Evolutionary conservation across 2,113 vertebrate species (phyloP).

Genomic region (Eolophus roseicapilla): DNA sequence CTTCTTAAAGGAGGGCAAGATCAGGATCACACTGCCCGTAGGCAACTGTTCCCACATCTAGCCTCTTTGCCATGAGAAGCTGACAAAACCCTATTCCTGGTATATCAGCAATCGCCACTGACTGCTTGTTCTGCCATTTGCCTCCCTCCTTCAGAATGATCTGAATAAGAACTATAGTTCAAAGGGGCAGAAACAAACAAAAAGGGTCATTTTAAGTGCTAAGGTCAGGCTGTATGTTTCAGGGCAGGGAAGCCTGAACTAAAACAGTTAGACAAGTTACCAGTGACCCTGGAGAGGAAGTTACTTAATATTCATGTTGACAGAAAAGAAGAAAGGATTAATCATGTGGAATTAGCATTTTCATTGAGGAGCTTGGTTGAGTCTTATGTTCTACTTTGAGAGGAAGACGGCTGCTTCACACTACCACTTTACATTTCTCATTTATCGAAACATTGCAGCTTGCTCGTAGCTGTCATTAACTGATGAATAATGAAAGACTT

Average conservation of each 20-base stretch:
- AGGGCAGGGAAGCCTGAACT: background rate
- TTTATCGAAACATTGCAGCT: slow-evolving; percentile 72
- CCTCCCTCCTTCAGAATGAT: background rate
- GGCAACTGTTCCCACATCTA: background rate
- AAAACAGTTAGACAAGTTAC: slow-evolving; percentile 66
- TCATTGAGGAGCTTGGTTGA: slow-evolving; percentile 73
- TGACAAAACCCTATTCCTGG: background rate
- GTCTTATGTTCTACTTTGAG: slow-evolving; percentile 59
- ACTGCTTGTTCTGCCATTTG: background rate
- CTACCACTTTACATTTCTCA: slow-evolving; percentile 41
- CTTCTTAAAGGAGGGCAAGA: background rate
- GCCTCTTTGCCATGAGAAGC: background rate
- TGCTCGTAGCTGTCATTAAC: slow-evolving; percentile 67
- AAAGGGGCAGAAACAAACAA: background rate
- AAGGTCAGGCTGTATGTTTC: slow-evolving; percentile 40
- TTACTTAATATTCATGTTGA: slow-evolving; percentile 81
- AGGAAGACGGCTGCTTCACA: slow-evolving; percentile 44
- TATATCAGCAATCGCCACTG: background rate
- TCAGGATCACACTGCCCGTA: background rate
- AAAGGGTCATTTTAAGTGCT: background rate
- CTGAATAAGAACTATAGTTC: background rate
- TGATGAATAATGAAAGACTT: slow-evolving; percentile 68
- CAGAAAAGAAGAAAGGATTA: slow-evolving; percentile 79
- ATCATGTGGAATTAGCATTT: slow-evolving; percentile 80
- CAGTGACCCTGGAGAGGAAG: slow-evolving; percentile 70